phyloP scores from a whole-genome alignment of 2,113 vertebrate genomes.

The Calyptommatus sinebrachiatus region DNA sequence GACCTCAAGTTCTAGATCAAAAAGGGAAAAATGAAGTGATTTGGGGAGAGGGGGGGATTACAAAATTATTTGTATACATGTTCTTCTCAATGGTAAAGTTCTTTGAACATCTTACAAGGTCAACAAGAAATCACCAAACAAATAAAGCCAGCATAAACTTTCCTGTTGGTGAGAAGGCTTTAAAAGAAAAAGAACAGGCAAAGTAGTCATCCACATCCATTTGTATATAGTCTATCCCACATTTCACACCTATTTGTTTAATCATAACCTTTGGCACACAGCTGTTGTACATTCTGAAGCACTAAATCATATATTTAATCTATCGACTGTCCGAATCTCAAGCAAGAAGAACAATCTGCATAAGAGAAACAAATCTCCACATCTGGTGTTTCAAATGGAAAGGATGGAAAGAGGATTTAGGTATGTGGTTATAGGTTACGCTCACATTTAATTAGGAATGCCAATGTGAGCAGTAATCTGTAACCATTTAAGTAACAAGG shows the following conservation, averaged over 20 bases:
- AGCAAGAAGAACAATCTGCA: neutral
- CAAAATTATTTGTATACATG: neutral
- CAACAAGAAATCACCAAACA: neutral
- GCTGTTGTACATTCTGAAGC: neutral
- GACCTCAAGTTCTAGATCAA: neutral
- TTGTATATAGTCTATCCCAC: neutral
- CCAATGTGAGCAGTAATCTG: neutral
- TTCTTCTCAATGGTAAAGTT: neutral
- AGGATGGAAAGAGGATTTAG: neutral
- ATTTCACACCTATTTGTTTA: neutral
- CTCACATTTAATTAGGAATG: neutral
- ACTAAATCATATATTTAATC: neutral
- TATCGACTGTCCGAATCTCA: too few relatives aligned
- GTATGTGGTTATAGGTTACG: neutral
- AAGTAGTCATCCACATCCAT: neutral
- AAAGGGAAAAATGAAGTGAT: neutral
- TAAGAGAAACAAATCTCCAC: neutral
- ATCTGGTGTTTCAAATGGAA: neutral
- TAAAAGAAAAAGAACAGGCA: neutral
- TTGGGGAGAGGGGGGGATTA: neutral
- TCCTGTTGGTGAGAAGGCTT: neutral
- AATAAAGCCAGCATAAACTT: neutral
- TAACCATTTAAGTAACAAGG: neutral
- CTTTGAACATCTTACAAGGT: neutral
- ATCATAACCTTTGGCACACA: neutral